These are phyloP conservation scores for Malurus alboscapulatus DNA, from an alignment of 2,113 vertebrate genomes.

Conservation along the genomic window DNA sequence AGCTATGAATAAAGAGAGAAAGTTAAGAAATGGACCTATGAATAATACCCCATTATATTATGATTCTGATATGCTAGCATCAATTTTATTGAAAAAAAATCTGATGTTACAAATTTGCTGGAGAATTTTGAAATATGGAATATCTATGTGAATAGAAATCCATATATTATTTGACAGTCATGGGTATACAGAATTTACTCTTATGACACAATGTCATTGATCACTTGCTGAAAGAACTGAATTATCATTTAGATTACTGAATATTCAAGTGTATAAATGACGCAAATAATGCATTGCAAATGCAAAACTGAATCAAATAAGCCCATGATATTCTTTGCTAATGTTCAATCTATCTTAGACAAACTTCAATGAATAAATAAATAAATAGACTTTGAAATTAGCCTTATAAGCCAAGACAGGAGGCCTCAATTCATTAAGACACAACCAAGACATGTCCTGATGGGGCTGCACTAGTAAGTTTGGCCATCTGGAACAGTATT, in stretches of 20 bases:
- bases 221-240: neutral
- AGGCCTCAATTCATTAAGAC: neutral
- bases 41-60: neutral
- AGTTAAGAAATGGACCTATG: neutral
- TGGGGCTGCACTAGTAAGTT: neutral
- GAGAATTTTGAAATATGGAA: neutral
- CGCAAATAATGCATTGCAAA: neutral
- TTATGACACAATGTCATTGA: neutral
- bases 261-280: neutral
- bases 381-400: neutral
- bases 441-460: neutral
- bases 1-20: neutral
- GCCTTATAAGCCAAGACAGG: neutral
- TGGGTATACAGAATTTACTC: neutral
- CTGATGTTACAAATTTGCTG: neutral
- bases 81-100: neutral
- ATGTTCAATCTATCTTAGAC: neutral
- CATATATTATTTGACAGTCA: neutral
- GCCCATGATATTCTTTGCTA: neutral
- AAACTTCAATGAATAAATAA: neutral
- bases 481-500: neutral
- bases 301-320: neutral
- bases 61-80: neutral
- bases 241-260: constrained; percentile 2
- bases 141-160: neutral